A percentile compares a stretch with the other conserved stretches of the same genome.
Evolutionary conservation across 1,140 invertebrate genomes (phyloP).

Genomic region (Heliconius nattereri): DNA sequence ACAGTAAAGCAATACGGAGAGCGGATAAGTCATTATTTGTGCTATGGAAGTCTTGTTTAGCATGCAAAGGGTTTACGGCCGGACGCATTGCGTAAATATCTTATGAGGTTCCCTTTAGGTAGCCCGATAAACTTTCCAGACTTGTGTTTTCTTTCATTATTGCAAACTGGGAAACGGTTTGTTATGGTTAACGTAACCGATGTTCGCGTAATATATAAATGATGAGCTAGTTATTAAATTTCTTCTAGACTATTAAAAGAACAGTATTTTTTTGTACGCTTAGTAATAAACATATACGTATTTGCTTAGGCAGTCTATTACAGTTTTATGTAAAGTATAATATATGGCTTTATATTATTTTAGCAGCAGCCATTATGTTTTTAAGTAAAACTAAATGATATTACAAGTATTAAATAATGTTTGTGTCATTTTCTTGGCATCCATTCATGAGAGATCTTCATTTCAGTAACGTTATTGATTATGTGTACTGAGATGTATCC

Average conservation of each 20-base stretch:
- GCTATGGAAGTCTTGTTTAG: constrained; percentile 49
- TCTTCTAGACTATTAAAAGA: background rate
- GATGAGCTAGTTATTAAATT: constrained; percentile 21
- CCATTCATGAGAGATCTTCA: constrained; percentile 25
- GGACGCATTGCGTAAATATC: constrained; percentile 50
- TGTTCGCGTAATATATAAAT: constrained; percentile 8
- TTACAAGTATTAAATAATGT: background rate
- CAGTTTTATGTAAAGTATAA: no score
- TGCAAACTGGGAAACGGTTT: constrained; percentile 28
- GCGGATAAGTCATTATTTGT: constrained; percentile 50
- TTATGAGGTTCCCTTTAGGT: constrained; percentile 47
- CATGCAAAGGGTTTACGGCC: constrained; percentile 58
- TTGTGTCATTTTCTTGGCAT: background rate
- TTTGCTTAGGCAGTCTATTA: background rate
- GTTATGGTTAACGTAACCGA: constrained; percentile 21
- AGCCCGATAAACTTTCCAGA: constrained; percentile 42
- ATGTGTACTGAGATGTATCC: constrained; percentile 26
- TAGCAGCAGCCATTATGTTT: no score
- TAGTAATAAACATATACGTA: background rate
- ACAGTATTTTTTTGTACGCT: background rate
- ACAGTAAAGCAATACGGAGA: constrained; percentile 38
- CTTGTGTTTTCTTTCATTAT: constrained; percentile 38
- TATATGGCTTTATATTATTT: no score
- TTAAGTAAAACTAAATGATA: no score
- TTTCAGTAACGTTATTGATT: constrained; percentile 39